A percentile compares a stretch with the other conserved stretches of the same genome.
Conservation (phyloP, 2,888 invertebrate species). For the Philaethria dido region DNA sequence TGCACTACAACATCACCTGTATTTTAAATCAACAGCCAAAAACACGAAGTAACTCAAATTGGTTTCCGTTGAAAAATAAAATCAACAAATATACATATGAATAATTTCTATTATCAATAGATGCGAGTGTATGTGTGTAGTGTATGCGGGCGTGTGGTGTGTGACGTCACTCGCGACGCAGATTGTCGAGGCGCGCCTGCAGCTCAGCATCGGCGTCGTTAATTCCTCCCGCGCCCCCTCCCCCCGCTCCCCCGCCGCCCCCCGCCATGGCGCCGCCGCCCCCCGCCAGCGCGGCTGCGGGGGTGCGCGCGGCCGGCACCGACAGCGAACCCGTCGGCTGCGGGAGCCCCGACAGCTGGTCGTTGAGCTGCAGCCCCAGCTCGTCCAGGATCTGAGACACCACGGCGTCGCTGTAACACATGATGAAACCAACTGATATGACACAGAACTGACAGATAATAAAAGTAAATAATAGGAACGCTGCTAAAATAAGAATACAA, state of each 20-base stretch:
- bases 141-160: too few species aligned
- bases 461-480: too few species aligned
- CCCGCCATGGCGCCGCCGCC: slow-evolving; percentile 66
- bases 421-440: too few species aligned
- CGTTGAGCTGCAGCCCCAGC: slow-evolving; percentile 96
- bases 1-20: not conserved
- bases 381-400: slow-evolving; percentile 99
- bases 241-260: slow-evolving; percentile 66
- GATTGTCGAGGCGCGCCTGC: slow-evolving; percentile 97
- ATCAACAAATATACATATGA: too few species aligned
- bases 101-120: too few species aligned
- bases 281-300: slow-evolving; percentile 82
- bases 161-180: slow-evolving; percentile 89
- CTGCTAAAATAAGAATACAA: too few species aligned
- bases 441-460: too few species aligned
- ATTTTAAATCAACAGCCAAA: too few species aligned
- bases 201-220: slow-evolving; percentile 98
- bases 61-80: not conserved
- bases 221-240: slow-evolving; percentile 70
- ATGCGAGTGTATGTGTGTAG: too few species aligned
- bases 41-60: too few species aligned
- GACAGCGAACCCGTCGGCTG: slow-evolving; percentile 84
- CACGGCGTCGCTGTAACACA: slow-evolving; percentile 90
- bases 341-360: slow-evolving; percentile 95
- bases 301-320: slow-evolving; percentile 83